Evolutionary conservation across 2,888 invertebrate genomes (phyloP), one percentile per base, ranked within the genome.

Genomic region (Lasioglossum oenotherae): DNA sequence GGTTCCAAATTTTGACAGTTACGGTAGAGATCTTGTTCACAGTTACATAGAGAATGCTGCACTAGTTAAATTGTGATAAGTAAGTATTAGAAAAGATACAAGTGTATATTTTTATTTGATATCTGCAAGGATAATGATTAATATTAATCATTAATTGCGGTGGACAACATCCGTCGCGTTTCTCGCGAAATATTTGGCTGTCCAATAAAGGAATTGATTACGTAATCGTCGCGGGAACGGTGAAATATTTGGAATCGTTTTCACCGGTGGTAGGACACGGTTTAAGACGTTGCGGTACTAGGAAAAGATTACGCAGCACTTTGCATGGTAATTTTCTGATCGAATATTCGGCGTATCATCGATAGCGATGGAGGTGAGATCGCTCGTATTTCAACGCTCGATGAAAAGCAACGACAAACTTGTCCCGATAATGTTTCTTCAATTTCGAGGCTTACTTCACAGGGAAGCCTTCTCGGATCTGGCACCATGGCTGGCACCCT

Each of bases 391-490:
- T 85, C 64, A 57, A 78, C 76, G 72, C 31, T 60, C 57, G 81
- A 81, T 82, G 85, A 87, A 87, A 87, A 87, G 75, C 84, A 84
- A 82, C 84, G 87, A 87, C 86, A 87, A 89, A 90, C 87, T 87
- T 87, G 82, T 78, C 80, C 78, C 83, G 87, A 91, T 91, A 91
- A 86, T 85, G 89, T 91, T 91, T 88, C 86, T 89, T 88, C 80
- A 72, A 88, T 85, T 88, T 82, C 80, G 73, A 77, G 78, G 84
- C 27, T 73, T 72, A 81, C 57, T 80, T 77, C 71, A 72, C 82
- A 71, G 69, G 74, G 78, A 82, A 86, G 78, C 85, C 85, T 89
- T 82, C 91, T 82, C 91, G 78, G 81, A 72, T 75, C 67, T 60
- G 75, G 72, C 79, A 88, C 83, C 85, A 84, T 79, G 86, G 81